Conservation (phyloP, 2,113 vertebrate genomes). For the Piaya cayana region DNA sequence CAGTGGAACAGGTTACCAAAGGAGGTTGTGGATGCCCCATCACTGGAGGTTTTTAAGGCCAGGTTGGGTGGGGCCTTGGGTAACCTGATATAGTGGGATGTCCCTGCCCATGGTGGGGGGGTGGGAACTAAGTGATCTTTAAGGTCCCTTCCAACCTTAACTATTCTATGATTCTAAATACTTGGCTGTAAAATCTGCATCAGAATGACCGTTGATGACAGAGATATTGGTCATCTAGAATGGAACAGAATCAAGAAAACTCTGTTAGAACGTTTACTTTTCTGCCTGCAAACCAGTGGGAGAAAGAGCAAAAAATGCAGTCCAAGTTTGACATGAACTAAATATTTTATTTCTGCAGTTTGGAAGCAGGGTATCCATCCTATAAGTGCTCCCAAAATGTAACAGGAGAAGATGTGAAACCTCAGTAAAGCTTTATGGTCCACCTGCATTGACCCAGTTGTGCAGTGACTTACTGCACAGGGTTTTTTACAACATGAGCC, state of each 20-base stretch:
- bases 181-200: not conserved
- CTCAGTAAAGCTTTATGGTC: not conserved
- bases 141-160: too few relatives aligned
- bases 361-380: not conserved
- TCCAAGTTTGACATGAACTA: not conserved
- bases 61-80: too few relatives aligned
- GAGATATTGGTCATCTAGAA: not conserved
- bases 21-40: too few relatives aligned
- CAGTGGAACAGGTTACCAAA: too few relatives aligned
- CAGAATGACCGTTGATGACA: not conserved
- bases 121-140: too few relatives aligned
- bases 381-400: not conserved
- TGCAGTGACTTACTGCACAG: not conserved
- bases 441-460: not conserved
- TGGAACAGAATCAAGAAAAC: not conserved
- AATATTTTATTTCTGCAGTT: not conserved
- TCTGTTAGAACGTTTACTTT: not conserved
- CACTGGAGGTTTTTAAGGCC: too few relatives aligned
- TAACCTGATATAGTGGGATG: too few relatives aligned
- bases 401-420: not conserved
- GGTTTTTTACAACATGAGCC: not conserved
- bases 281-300: not conserved
- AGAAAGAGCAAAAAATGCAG: not conserved
- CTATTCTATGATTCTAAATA: not conserved
- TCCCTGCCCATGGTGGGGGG: too few relatives aligned